Percentiles rank a stretch among this genome's conserved stretches.
Conservation (phyloP, 2,797 vertebrate genomes). For the Anableps anableps region DNA sequence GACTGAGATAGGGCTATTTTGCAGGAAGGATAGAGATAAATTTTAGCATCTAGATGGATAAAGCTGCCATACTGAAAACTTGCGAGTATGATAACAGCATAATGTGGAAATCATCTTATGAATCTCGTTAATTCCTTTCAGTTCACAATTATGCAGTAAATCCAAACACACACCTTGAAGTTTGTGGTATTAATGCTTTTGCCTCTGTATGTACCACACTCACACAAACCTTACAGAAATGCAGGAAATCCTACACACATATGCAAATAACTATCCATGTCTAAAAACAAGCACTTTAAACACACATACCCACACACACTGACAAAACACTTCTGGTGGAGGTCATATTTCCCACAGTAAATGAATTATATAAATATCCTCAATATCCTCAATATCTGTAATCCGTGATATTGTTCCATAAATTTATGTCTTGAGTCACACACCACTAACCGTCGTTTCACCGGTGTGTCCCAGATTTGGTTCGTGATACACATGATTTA, state of each 20-base stretch:
- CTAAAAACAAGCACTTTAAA: slow-evolving; percentile 1
- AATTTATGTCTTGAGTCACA: slow-evolving; percentile 74
- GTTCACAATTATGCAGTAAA: background rate
- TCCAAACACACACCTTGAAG: background rate
- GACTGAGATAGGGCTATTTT: background rate
- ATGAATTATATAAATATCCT: slow-evolving; percentile 77
- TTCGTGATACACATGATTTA: slow-evolving; percentile 77
- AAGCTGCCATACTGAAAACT: background rate
- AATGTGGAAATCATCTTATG: background rate
- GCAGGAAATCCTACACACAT: slow-evolving; percentile 12
- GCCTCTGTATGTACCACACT: slow-evolving; percentile 4
- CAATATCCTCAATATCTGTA: slow-evolving; percentile 81
- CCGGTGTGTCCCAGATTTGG: slow-evolving; percentile 73
- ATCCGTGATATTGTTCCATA: slow-evolving; percentile 78
- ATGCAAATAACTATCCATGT: background rate
- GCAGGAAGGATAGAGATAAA: background rate
- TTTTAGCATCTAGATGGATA: background rate
- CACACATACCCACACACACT: slow-evolving; percentile 8
- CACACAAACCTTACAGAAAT: slow-evolving; percentile 32
- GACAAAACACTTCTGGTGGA: slow-evolving; percentile 62
- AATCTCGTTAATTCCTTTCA: background rate
- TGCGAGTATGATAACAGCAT: background rate
- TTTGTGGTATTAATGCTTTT: background rate
- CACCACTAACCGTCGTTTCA: slow-evolving; percentile 70
- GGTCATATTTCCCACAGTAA: slow-evolving; percentile 73